Base-by-base conservation (phyloP, 1,140 invertebrate species). In the Portunus trituberculatus region DNA sequence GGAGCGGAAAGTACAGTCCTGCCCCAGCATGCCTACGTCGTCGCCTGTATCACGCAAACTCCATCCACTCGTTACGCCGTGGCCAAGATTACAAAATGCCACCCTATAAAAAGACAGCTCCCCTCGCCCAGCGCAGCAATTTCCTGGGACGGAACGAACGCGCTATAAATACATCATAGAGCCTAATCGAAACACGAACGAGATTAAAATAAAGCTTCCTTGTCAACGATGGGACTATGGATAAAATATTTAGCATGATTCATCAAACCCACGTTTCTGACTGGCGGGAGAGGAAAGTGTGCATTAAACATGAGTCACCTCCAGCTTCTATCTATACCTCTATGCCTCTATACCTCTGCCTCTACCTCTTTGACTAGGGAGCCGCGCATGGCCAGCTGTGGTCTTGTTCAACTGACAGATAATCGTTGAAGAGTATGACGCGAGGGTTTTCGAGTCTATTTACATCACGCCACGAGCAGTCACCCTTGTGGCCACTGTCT, bases 101-200 rank as follows among this genome's bases (percentile, higher is more conserved):
- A 76, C 67, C 67, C 67, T 76, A 76, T 76, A 76, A 76, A 76
- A 76, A 76, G 67, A 76, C 20, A n/a, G 6, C 20, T 76, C 67
- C 67, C 67, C 67, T 76, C 67, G 67, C 16, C 67, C 67, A n/a
- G 67, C 67, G 25, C 16, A 76, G 20, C 67, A 76, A 76, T 76
- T 76, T 76, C 67, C 67, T 76, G 67, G 67, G 67, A 76, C 67
- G 10, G 67, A 76, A 25, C 67, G 67, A 76, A 76, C 67, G 67
- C n/a, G 67, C n/a, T 76, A 76, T 76, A 76, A 76, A 76, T 76
- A 76, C 67, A n/a, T 76, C 67, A 76, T 76, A 76, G 67, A 76
- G 67, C 67, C 67, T 76, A 76, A 76, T 76, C 67, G 67, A 76
- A 76, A 76, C 67, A 25, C 67, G 67, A 76, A 76, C 67, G 67